Conservation (phyloP, 2,888 invertebrate genomes). For the Netelia melanura region DNA sequence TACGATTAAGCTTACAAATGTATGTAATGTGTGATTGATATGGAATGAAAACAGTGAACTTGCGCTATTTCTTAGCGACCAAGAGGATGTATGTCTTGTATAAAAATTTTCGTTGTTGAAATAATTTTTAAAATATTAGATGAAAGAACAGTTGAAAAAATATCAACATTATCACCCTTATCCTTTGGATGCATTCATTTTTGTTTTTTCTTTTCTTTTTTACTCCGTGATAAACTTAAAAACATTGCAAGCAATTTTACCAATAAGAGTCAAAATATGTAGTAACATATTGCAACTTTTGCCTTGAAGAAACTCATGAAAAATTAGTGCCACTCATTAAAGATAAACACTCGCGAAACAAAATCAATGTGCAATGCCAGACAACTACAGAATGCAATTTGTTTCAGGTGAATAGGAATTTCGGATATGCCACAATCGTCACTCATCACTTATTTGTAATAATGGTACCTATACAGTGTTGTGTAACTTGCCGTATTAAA, state of each 20-base stretch:
- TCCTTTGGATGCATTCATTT: not conserved
- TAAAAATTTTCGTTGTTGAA: constrained; percentile 2
- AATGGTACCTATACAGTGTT: constrained; percentile 12
- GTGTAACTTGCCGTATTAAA: constrained; percentile 47
- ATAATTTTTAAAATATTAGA: not conserved
- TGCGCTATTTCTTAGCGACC: not conserved
- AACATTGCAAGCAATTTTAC: constrained; percentile 40
- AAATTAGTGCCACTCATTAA: not conserved
- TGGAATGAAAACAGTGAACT: not conserved
- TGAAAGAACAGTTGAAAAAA: not conserved
- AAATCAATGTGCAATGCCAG: constrained; percentile 43
- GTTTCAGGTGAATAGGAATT: constrained; percentile 39
- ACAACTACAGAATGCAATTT: constrained; percentile 30
- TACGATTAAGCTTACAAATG: constrained; percentile 12
- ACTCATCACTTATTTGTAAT: constrained; percentile 36
- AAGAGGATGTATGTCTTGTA: not conserved
- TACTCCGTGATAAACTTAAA: not conserved
- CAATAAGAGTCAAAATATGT: constrained; percentile 28
- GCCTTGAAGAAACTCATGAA: constrained; percentile 24
- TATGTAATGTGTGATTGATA: not conserved
- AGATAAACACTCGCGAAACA: not conserved
- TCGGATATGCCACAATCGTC: constrained; percentile 26
- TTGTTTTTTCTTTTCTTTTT: not conserved
- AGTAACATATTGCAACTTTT: constrained; percentile 32
- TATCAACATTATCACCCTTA: not conserved